phyloP scores from a whole-genome alignment of 2,888 invertebrate genomes.

The Halocaridina rubra region DNA sequence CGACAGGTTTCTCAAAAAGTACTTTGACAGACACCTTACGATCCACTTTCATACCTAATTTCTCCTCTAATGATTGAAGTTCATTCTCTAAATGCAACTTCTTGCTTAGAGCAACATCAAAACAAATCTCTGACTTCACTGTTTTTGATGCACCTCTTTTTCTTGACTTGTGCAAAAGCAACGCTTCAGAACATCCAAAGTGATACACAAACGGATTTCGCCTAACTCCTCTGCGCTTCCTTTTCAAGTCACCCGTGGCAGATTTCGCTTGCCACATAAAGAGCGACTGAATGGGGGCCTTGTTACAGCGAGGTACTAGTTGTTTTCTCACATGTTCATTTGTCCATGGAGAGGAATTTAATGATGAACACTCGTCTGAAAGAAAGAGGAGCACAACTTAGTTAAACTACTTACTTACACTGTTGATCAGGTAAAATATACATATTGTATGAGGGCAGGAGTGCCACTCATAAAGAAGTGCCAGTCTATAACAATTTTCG shows the following conservation, averaged over 20 bases:
- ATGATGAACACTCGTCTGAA: slow-evolving; percentile 90
- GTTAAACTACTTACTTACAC: no score
- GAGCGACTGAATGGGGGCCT: not conserved
- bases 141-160: not conserved
- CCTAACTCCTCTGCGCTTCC: not conserved
- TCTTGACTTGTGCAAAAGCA: not conserved
- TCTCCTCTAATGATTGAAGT: slow-evolving; percentile 23
- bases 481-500: no score
- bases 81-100: slow-evolving; percentile 29
- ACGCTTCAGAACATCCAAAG: not conserved
- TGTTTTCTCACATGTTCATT: slow-evolving; percentile 92
- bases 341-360: slow-evolving; percentile 91
- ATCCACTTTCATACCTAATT: slow-evolving; percentile 32
- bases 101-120: no score
- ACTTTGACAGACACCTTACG: slow-evolving; percentile 10
- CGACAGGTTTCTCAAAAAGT: slow-evolving; percentile 36
- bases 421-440: no score
- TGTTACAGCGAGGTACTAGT: slow-evolving; percentile 73
- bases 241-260: not conserved
- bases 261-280: slow-evolving; percentile 2
- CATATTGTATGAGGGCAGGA: no score
- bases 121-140: not conserved
- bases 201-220: slow-evolving; percentile 41
- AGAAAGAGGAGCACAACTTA: slow-evolving; percentile 66
- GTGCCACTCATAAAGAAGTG: no score